Percentiles rank a stretch among this genome's conserved stretches.
These are phyloP conservation scores for Apus apus DNA, from an alignment of 2,113 vertebrate genomes.

Conservation along the genomic window DNA sequence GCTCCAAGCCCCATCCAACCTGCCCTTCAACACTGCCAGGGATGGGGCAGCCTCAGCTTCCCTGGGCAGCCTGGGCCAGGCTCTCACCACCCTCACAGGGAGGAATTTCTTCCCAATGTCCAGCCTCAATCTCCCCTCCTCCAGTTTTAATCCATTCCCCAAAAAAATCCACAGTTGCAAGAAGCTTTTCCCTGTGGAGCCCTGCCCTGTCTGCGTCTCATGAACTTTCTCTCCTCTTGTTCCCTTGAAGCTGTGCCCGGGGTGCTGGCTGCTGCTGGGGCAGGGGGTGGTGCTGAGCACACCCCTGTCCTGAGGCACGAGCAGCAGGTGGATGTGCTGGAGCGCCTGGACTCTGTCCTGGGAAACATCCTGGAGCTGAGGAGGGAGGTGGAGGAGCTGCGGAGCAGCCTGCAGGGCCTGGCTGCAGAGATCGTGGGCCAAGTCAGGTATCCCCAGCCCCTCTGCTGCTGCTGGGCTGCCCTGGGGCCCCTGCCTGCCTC, in stretches of 20 bases:
- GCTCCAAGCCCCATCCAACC: too few relatives aligned
- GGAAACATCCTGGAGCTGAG: slow-evolving; percentile 80
- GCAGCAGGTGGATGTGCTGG: slow-evolving; percentile 83
- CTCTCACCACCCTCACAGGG: too few relatives aligned
- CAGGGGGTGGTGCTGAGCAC: not conserved
- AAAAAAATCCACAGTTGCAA: too few relatives aligned
- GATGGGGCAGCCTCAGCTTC: too few relatives aligned
- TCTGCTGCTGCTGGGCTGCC: rapidly evolving
- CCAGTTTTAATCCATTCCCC: too few relatives aligned
- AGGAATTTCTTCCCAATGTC: too few relatives aligned
- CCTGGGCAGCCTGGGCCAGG: too few relatives aligned
- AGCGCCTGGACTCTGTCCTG: slow-evolving; percentile 87
- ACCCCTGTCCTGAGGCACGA: slow-evolving; percentile 34
- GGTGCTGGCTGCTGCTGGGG: slow-evolving; percentile 32
- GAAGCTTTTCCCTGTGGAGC: too few relatives aligned
- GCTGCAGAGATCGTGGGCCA: slow-evolving; percentile 85
- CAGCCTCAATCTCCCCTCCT: too few relatives aligned
- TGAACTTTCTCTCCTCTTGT: not conserved
- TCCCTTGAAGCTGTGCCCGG: slow-evolving; percentile 21
- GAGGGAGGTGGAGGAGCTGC: slow-evolving; percentile 86
- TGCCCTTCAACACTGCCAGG: too few relatives aligned
- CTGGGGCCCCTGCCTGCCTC: too few relatives aligned
- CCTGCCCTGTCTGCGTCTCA: rapidly evolving
- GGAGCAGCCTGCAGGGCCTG: slow-evolving; percentile 82
- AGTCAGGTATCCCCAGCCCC: slow-evolving; percentile 76